Evolutionary conservation across 2,888 invertebrate genomes (phyloP).

Genomic region (Ypsolopha scabrella): DNA sequence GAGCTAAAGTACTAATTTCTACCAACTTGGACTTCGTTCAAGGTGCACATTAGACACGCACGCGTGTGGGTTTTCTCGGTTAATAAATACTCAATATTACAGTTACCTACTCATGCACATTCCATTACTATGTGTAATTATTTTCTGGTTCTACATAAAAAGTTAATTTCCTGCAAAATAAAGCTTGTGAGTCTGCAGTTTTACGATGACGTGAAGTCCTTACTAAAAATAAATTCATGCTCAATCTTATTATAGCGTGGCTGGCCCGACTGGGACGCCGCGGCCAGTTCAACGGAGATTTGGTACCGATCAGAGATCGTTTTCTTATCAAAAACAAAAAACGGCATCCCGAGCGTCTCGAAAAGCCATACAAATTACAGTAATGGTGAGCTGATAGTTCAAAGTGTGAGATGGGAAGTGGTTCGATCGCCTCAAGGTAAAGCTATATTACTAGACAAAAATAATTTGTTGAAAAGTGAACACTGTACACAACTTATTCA

Average conservation of each 20-base stretch:
- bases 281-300: conserved; percentile 63
- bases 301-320: conserved; percentile 56
- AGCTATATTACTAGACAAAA: conserved; percentile 45
- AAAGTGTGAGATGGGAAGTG: conserved; percentile 22
- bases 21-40: too few species aligned
- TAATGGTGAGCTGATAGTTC: conserved; percentile 27
- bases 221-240: conserved; percentile 66
- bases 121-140: too few species aligned
- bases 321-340: conserved; percentile 29
- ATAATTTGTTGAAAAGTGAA: conserved; percentile 49
- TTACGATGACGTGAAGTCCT: conserved; percentile 62
- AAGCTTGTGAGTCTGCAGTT: conserved; percentile 14
- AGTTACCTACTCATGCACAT: too few species aligned
- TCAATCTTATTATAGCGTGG: conserved; percentile 67
- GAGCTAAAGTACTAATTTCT: too few species aligned
- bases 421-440: conserved; percentile 55
- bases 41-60: too few species aligned
- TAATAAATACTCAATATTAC: too few species aligned
- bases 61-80: too few species aligned
- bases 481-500: conserved; percentile 63
- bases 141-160: too few species aligned
- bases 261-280: conserved; percentile 48
- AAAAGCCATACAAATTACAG: conserved; percentile 29
- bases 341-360: conserved; percentile 27
- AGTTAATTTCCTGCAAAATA: conserved; percentile 16